Evolutionary conservation across 2,888 invertebrate species (phyloP).

Genomic region (Plagiodera versicolora): DNA sequence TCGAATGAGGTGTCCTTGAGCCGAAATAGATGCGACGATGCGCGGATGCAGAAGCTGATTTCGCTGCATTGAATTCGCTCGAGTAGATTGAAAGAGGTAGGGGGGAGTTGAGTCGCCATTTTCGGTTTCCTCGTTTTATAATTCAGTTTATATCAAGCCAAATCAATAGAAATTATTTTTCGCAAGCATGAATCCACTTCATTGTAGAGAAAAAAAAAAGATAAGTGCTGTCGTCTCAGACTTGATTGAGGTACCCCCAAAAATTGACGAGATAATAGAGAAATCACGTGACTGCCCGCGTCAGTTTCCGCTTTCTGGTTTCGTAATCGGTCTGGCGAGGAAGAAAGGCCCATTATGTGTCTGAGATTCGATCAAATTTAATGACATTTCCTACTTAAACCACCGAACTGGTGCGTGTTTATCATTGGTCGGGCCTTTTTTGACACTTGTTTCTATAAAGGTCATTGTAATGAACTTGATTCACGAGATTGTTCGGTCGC

Average conservation of each 20-base stretch:
- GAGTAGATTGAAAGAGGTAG: constrained; percentile 7
- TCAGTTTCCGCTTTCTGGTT: constrained; percentile 22
- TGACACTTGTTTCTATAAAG: not conserved
- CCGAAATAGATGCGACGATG: constrained; percentile 42
- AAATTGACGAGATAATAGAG: not conserved
- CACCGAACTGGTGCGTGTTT: constrained; percentile 25
- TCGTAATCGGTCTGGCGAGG: constrained; percentile 18
- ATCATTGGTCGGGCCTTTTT: constrained; percentile 19
- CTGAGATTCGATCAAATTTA: constrained; percentile 38
- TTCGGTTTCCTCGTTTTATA: constrained; percentile 7
- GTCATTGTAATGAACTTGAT: not conserved
- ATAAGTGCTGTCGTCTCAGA: constrained; percentile 9
- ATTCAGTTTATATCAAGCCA: no score
- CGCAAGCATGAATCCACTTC: no score
- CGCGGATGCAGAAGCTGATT: constrained; percentile 19
- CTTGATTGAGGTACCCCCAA: not conserved
- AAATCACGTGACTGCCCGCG: not conserved
- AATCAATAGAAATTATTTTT: no score
- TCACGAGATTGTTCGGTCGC: no score
- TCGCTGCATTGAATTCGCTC: constrained; percentile 26
- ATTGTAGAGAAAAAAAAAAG: no score
- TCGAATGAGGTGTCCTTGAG: constrained; percentile 47
- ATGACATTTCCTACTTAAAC: constrained; percentile 39
- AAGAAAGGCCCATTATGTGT: constrained; percentile 16
- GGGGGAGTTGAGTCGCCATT: constrained; percentile 12